Evolutionary conservation across 2,888 invertebrate genomes (phyloP), one percentile per base, ranked within the genome.

Genomic region (Diadromus collaris): DNA sequence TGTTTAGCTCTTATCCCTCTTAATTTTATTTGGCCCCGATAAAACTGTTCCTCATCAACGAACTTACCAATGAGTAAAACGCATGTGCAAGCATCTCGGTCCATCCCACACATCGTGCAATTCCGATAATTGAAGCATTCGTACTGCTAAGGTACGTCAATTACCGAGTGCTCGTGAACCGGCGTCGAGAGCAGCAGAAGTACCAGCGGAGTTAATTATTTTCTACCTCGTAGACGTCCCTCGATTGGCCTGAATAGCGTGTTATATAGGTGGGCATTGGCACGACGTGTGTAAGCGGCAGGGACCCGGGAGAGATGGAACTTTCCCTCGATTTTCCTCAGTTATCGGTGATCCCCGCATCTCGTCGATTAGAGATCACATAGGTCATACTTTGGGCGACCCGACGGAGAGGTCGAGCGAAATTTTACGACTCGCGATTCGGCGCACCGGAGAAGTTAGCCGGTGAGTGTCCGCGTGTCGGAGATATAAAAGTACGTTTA

Each of bases 401-500:
- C 29, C 2, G 29, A 56, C 1, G 29, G 29, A 27, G 29, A 10
- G 24, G 21, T 51, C 10, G 10, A 24, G 7, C 10, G 2, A 24
- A 24, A 21, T 5, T 10, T 24, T 44, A 6, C 24, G 21, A 24
- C 21, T 24, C 51, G 21, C 24, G 24, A 24, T 21, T 51, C 2
- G 24, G 9, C 13, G 21, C 13, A 21, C 24, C 3, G 13, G 24
- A 10, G 24, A 24, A 51, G 24, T 21, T 24, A 51, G n/a, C 51
- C 24, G 21, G 19, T n/a, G 48, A 41, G 10, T 32, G 29, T 44
- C 63, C 41, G 13, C 9, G 29, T 41, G 32, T 16, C 3, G 16
- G 44, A 56, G 58, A 75, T 67, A 72, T 63, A 65, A 80, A 81
- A 81, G 75, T 63, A 72, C 78, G 76, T 81, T 76, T 79, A 80